Base-by-base conservation (phyloP, 2,888 invertebrate genomes). In the Ptychoptera contaminata region DNA sequence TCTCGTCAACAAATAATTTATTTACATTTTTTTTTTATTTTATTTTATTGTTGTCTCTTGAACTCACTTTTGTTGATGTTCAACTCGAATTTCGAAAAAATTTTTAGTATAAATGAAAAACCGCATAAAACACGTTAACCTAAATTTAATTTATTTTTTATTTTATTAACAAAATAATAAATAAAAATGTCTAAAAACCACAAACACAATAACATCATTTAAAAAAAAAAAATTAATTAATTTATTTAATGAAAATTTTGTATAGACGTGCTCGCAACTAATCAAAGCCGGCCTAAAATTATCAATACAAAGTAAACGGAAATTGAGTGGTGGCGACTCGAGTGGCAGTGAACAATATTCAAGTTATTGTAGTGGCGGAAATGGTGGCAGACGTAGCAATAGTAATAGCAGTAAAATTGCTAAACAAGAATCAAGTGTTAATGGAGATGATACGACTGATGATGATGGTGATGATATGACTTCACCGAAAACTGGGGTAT, bases 201-300 rank as follows among this genome's bases (percentile, higher is more conserved):
- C n/a, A n/a, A n/a, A n/a, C n/a, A n/a, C n/a, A n/a, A n/a, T n/a
- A n/a, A n/a, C n/a, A n/a, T n/a, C n/a, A n/a, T n/a, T n/a, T n/a
- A n/a, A n/a, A n/a, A n/a, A n/a, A n/a, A n/a, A n/a, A 12, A 12
- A 37, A 6, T 10, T 8, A 37, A 12, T 11, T 35, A 34, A 12
- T 16, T 12, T 36, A 32, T 40, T 43, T 30, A 6, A 37, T 36
- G 36, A 8, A 38, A 15, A 23, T 42, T 29, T 40, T n/a, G 56
- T 58, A 52, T 79, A 85, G 73, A 88, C 86, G 54, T 82, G 87
- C 67, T 85, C 88, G 58, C 85, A 87, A 67, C 74, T 91, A 54
- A 90, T 92, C 67, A 91, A 91, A 69, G 90, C 77, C 66, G 83
- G 90, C 51, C 72, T 92, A 63, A 91, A 90, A 71, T 71, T 88